Percentiles rank a stretch among this genome's conserved stretches.
Evolutionary conservation across 2,888 invertebrate species (phyloP).

Genomic region (Amphipyra tragopoginis): DNA sequence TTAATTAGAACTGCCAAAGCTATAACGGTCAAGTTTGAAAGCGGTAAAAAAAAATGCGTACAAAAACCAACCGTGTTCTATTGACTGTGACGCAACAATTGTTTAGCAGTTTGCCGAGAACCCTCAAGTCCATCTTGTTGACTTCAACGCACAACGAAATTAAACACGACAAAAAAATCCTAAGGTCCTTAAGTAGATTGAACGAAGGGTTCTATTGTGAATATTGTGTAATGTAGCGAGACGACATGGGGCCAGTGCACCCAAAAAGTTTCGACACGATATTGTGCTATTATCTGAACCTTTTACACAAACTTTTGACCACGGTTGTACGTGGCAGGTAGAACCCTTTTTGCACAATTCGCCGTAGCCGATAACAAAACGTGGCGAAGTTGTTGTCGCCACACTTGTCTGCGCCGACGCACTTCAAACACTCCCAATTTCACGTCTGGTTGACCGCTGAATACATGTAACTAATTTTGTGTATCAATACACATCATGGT

Average conservation of each 20-base stretch:
- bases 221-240: conserved; percentile 88
- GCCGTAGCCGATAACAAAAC: conserved; percentile 78
- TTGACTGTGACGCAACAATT: conserved; percentile 89
- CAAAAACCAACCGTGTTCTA: conserved; percentile 82
- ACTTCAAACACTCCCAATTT: conserved; percentile 85
- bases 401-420: conserved; percentile 78
- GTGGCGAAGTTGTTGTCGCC: conserved; percentile 79
- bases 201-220: conserved; percentile 85
- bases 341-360: conserved; percentile 89
- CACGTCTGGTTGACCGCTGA: conserved; percentile 82
- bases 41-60: conserved; percentile 69
- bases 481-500: conserved; percentile 77
- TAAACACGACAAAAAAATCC: conserved; percentile 79
- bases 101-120: conserved; percentile 87
- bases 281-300: conserved; percentile 45
- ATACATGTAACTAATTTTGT: conserved; percentile 84
- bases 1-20: conserved; percentile 72
- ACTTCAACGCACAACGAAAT: conserved; percentile 82
- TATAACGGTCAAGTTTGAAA: conserved; percentile 72
- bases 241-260: conserved; percentile 75
- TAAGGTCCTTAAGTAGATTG: conserved; percentile 84
- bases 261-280: conserved; percentile 68
- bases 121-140: conserved; percentile 87
- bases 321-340: conserved; percentile 79
- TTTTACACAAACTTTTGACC: conserved; percentile 62